A percentile compares a stretch with the other conserved stretches of the same genome.
Evolutionary conservation across 2,113 vertebrate species (phyloP).

Genomic region (Plecotus auritus): DNA sequence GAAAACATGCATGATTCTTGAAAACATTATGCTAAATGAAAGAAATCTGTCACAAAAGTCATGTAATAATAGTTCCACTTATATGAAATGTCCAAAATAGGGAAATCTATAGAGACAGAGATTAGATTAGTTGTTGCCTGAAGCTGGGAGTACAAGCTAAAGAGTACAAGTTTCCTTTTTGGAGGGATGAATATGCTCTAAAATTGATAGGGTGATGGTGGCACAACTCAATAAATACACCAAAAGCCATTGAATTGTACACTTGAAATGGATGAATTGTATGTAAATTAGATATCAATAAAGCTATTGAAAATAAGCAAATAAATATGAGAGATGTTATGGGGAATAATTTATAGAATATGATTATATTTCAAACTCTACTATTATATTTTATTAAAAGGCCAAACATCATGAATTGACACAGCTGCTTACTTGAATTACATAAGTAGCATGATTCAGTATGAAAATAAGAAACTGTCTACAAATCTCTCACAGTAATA

Average conservation of each 20-base stretch:
- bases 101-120: neutral
- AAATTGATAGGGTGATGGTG: neutral
- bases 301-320: neutral
- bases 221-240: neutral
- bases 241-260: neutral
- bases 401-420: constrained; percentile 88
- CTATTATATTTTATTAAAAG: constrained; percentile 91
- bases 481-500: constrained; percentile 89
- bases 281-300: neutral
- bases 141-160: neutral
- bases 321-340: neutral
- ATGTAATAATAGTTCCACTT: neutral
- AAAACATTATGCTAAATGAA: neutral
- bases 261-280: neutral
- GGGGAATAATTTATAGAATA: neutral
- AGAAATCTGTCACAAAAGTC: neutral
- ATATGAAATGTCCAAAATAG: neutral
- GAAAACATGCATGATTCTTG: neutral
- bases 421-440: constrained; percentile 91
- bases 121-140: neutral
- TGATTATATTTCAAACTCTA: constrained; percentile 72
- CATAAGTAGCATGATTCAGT: constrained; percentile 93
- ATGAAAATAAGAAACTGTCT: constrained; percentile 92
- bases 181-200: neutral
- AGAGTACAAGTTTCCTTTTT: neutral